A percentile compares a stretch with the other conserved stretches of the same genome.
Evolutionary conservation across 2,113 vertebrate genomes (phyloP).

Genomic region (Sus scrofa): T2T-Sscrofa CM000820.6:82958001-82958500

Average conservation of each 20-base stretch:
- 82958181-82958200: not conserved
- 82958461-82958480: not conserved
- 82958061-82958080: not conserved
- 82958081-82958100: not conserved
- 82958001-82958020: not conserved
- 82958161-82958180: not conserved
- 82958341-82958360: not conserved
- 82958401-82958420: not conserved
- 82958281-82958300: not conserved
- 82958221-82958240: not conserved
- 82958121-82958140: not conserved
- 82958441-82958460: too few relatives aligned
- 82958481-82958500: not conserved
- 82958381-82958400: not conserved
- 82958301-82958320: not conserved
- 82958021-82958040: not conserved
- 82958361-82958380: not conserved
- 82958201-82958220: not conserved
- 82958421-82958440: rapidly evolving
- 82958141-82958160: not conserved
- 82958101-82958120: not conserved
- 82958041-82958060: not conserved
- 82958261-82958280: not conserved
- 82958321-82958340: not conserved
- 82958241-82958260: not conserved